Conservation (phyloP, 2,888 invertebrate species). For the Alloplasta piceator region DNA sequence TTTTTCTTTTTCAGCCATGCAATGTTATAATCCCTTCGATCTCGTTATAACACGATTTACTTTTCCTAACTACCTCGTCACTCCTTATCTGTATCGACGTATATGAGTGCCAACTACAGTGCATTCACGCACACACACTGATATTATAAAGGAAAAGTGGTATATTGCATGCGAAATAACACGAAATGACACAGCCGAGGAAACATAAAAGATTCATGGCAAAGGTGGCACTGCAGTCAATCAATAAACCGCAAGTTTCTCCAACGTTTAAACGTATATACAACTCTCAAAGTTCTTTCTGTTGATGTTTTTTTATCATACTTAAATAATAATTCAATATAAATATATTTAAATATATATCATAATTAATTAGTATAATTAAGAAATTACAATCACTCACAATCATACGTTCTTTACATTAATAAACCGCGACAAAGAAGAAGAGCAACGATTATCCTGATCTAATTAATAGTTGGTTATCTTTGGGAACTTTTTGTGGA, state of each 20-base stretch:
- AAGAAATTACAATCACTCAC: neutral
- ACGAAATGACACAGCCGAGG: conserved; percentile 35
- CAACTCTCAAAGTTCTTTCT: conserved; percentile 17
- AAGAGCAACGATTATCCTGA: too few species aligned
- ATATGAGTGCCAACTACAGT: conserved; percentile 12
- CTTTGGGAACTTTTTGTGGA: too few species aligned
- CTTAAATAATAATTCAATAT: neutral
- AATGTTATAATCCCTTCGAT: conserved; percentile 9
- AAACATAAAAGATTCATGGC: conserved; percentile 53
- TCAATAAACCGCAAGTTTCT: conserved; percentile 48
- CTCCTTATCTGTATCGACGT: conserved; percentile 13
- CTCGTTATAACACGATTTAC: conserved; percentile 40
- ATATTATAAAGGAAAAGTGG: neutral
- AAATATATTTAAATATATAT: neutral
- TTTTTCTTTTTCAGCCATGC: conserved; percentile 2
- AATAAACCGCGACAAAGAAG: neutral
- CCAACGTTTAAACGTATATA: conserved; percentile 11
- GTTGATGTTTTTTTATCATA: neutral
- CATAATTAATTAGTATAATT: neutral
- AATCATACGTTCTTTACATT: neutral
- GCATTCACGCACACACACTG: neutral
- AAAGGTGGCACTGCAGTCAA: conserved; percentile 38
- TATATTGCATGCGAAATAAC: neutral
- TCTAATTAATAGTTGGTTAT: too few species aligned
- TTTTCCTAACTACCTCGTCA: conserved; percentile 29